Evolutionary conservation across 2,888 invertebrate genomes (phyloP), one percentile per base, ranked within the genome.

Genomic region (Cheilosia impressa): DNA sequence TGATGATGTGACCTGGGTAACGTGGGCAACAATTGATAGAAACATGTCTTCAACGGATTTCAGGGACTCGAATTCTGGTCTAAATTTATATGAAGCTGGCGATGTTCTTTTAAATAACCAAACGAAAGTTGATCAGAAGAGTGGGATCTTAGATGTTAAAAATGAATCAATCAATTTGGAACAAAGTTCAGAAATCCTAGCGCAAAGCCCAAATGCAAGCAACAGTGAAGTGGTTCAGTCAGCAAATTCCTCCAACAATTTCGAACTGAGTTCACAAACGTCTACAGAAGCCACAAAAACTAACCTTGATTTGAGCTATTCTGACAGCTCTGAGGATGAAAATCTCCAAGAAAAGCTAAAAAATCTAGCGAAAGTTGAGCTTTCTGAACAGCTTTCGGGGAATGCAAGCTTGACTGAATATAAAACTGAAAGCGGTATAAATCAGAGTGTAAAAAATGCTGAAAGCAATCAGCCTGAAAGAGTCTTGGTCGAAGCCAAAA

Each of bases 331-430:
- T 24, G 65, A 24, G 9, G 65, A 65, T 41, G 65, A 47, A 50
- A 65, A 65, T 50, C 31, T 75, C 15, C 17, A 63, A 31, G 47
- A 57, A 41, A 75, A 66, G 19, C 10, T 66, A 2, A 55, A 24
- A 58, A 58, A 4, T 10, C 27, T 57, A 2, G 19, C 41, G 0
- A 10, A 66, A n/a, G 31, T 66, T 4, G 65, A 75, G 22, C 41
- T 10, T 27, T 38, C 50, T 41, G 75, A 75, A 15, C 38, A 57
- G 19, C 24, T 75, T 27, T 57, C 65, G 3, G 4, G 19, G 0
- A 65, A 65, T 9, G 27, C 15, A 27, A 52, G 15, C 13, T 2
- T 13, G 1, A 2, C 4, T 0, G 13, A 4, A 24, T 15, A 22
- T 52, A 15, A 1, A 19, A 52, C 10, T 15, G 13, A 52, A 24